Base-by-base conservation (phyloP, 1,140 invertebrate genomes). In the Probaryconus sp. region DNA sequence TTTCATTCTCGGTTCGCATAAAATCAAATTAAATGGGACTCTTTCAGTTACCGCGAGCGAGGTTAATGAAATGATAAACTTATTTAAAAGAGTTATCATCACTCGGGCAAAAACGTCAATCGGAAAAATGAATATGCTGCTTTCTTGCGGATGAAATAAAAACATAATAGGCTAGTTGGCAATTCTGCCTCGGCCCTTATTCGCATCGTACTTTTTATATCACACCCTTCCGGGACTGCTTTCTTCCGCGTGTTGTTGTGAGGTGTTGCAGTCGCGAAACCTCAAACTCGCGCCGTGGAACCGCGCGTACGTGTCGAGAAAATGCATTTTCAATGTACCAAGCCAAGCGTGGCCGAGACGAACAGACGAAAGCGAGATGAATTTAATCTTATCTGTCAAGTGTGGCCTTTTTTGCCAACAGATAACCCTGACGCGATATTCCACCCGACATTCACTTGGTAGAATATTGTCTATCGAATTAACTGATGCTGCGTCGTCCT, bases 51-150 rank as follows among this genome's bases (percentile, higher is more conserved):
- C n/a, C n/a, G 35, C 30, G 10, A 14, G 0, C 38, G 47, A 9
- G 14, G 55, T 35, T 72, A 72, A 72, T 72, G 58, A 72, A 72
- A 64, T 58, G 68, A 64, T 64, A 56, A 64, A 72, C 60, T 51
- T 64, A 58, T 64, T 51, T 64, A 65, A 43, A 51, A 17, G 51
- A 45, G 53, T 51, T 72, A 58, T 63, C 51, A 58, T 24, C 21
- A 7, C 3, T 64, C 58, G 14, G 3, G 11, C 7, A 58, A 26
- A 31, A 50, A 64, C 4, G 13, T 26, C 35, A 28, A 24, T 1
- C 5, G 24, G 10, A 35, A 33, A 37, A 42, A 35, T 11, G 6
- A 20, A 10, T 13, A n/a, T 6, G 21, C 7, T 6, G 5, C 40
- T 35, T 35, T 43, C 28, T 45, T 35, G 31, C 13, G 13, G 16